Evolutionary conservation across 2,888 invertebrate genomes (phyloP), one percentile per base, ranked within the genome.

Genomic region (Drosophila lacicola): DNA sequence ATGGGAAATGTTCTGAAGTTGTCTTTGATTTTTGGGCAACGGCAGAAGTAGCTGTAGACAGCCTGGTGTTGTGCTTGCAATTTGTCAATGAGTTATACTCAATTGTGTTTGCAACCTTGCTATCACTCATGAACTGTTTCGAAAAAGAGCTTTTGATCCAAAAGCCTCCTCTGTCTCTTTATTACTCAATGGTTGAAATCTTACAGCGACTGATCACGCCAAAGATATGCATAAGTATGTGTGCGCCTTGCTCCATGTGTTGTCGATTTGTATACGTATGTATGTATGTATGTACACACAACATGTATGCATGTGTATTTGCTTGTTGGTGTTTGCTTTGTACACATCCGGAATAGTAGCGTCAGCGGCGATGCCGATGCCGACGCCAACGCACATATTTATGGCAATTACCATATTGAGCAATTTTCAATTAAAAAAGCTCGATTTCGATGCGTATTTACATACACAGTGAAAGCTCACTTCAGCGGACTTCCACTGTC

Each of bases 381-480:
- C 47, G 65, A 62, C 86, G 78, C 84, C 80, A 66, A 80, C 81
- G 81, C 87, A 65, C 49, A 70, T 77, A 78, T 80, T 86, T 75
- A 75, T 78, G 81, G 78, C 80, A 84, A 90, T 90, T 90, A 89
- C 84, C 90, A 89, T 90, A 90, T 87, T 85, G 80, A 87, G 88
- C 78, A 87, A 89, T 89, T 78, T 87, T 77, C 85, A 89, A 87
- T 86, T 89, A 73, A 83, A 85, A 70, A 65, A 64, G 65, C 64
- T 64, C 37, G 34, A 55, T 45, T 55, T 55, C 14, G 34, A 36
- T 45, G 9, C 34, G 55, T 25, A 36, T 41, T 29, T 17, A 39
- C n/a, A 29, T 29, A 25, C 17, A 29, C 14, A 41, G 29, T 41
- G 53, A 53, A 41, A 53, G 39, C 53, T 53, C 53, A 41, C 29